Evolutionary conservation across 53 echinoderm and acorn worm genomes (phyloP), one percentile per base, ranked within the genome.

Genomic region (Pentamera pediparva): DNA sequence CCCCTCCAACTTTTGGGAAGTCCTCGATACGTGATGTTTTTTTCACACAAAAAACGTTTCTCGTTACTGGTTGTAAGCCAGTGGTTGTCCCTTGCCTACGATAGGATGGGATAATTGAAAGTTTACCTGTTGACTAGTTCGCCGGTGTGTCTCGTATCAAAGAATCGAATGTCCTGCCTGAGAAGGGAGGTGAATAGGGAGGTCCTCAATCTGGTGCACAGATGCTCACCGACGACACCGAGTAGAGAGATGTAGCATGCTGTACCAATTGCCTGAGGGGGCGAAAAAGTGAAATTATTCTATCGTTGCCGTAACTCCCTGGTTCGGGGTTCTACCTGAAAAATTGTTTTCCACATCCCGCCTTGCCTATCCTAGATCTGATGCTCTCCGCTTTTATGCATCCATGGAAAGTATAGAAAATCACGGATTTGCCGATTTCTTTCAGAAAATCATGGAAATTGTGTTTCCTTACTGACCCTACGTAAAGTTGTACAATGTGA

Each of bases 151-250:
- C 89, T 85, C 0, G 74, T 61, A 75, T 98, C 98, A 75, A 89
- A 98, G 75, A 98, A 98, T 19, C 75, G 81, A 56, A 98, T 86
- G 49, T 98, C 98, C 78, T 98, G 98, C 30, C 79, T 81, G 41
- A 98, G 54, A 53, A 98, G 87, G 26, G 98, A 83, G 24, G 69
- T 78, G 84, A 98, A 98, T 38, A 98, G 64, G 1, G 83, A 80
- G n/a, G 79, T 78, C 37, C 98, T 69, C 81, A 98, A 86, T 37
- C 92, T 79, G 2, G 89, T 75, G 6, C 91, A 91, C 6, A 92
- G 56, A 30, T 82, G 72, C 45, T 98, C 98, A 2, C 98, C 98
- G 24, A 98, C 79, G 22, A 79, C 57, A 0, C 91, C 83, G 37
- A 98, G 79, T 2, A 98, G 47, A 0, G 91, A 83, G 38, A 98